Conservation (phyloP, 2,113 vertebrate genomes). For the Caracal caracal region DNA sequence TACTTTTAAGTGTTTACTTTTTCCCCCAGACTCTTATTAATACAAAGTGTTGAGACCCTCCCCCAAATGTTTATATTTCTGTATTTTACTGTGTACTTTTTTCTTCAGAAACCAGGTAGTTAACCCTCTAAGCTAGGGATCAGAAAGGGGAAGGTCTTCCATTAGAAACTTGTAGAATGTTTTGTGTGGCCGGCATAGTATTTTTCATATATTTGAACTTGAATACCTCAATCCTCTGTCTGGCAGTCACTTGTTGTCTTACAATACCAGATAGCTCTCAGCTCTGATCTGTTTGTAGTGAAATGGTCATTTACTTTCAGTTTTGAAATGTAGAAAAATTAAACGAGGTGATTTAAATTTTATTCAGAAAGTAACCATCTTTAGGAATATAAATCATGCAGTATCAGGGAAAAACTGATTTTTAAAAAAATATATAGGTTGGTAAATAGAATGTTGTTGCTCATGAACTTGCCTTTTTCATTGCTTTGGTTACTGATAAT, state of each 20-base stretch:
- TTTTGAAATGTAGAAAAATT: slow-evolving; percentile 18
- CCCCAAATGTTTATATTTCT: neutral
- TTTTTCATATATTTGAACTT: slow-evolving; percentile 51
- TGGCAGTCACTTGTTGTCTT: neutral
- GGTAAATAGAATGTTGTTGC: neutral
- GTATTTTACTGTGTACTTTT: neutral
- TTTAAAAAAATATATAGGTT: neutral
- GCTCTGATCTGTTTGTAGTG: neutral
- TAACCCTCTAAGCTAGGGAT: neutral
- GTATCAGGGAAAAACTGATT: neutral
- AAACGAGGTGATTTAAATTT: neutral
- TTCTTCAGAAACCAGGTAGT: neutral
- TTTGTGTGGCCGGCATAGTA: slow-evolving; percentile 10
- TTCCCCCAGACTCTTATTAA: neutral
- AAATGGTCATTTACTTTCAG: neutral
- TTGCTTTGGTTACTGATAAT: slow-evolving; percentile 1
- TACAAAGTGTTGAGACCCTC: neutral
- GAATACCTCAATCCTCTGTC: neutral
- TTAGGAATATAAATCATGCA: neutral
- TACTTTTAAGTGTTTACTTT: neutral
- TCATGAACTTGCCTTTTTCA: neutral
- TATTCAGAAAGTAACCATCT: neutral
- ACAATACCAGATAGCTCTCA: neutral
- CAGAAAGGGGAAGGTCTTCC: neutral
- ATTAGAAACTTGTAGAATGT: neutral